Percentiles rank a stretch among this genome's conserved stretches.
Evolutionary conservation across 92 coral and sea anemone genomes (phyloP).

Genomic region (Siderastrea siderea): DNA sequence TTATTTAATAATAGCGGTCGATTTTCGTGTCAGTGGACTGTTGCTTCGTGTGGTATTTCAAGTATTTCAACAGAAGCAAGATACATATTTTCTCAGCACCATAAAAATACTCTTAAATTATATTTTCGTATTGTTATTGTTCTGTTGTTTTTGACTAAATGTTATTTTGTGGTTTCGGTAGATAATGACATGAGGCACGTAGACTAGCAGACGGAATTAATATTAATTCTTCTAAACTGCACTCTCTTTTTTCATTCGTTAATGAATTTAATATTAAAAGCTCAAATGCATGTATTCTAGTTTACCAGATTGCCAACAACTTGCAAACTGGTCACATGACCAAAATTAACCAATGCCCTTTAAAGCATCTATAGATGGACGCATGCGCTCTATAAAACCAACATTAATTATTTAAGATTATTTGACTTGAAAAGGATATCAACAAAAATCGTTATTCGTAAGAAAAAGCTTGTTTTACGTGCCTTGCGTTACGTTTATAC

Average conservation of each 20-base stretch:
- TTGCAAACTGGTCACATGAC: constrained; percentile 1
- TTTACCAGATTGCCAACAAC: no score
- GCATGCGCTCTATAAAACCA: not conserved
- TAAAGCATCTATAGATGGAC: not conserved
- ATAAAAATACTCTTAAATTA: no score
- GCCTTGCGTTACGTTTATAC: not conserved
- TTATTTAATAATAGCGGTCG: no score
- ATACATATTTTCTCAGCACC: no score
- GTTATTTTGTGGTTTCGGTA: not conserved
- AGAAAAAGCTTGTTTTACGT: no score
- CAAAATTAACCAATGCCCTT: not conserved
- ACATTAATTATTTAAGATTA: not conserved
- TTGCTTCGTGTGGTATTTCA: no score
- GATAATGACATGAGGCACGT: not conserved
- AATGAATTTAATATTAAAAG: no score
- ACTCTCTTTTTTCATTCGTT: no score
- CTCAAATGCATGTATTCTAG: no score
- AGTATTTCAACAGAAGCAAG: no score
- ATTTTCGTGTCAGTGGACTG: no score
- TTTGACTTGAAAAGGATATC: not conserved
- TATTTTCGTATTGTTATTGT: not conserved
- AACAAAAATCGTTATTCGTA: not conserved
- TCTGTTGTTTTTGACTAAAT: constrained; percentile 17
- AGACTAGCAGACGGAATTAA: not conserved
- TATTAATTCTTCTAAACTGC: not conserved